phyloP scores from a whole-genome alignment of 2,888 invertebrate genomes.

The Heliothis peltigera region DNA sequence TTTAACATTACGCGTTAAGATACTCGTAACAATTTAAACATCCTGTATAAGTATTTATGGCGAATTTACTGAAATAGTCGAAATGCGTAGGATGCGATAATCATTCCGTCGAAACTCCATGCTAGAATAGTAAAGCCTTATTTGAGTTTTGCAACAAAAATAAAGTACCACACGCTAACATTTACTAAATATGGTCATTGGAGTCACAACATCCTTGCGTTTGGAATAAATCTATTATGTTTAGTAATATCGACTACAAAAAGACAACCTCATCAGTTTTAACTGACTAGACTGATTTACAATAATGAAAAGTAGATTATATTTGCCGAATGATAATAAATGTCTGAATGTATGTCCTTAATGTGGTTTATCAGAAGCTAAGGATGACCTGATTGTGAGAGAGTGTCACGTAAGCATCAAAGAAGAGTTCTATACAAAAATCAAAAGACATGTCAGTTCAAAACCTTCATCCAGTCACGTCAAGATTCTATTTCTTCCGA shows the following conservation, averaged over 20 bases:
- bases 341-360: too few species aligned
- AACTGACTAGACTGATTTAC: too few species aligned
- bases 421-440: background rate
- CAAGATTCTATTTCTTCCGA: background rate
- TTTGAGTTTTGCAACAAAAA: conserved; percentile 34
- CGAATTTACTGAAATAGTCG: conserved; percentile 10
- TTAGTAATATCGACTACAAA: background rate
- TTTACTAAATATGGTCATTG: conserved; percentile 34
- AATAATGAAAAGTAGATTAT: too few species aligned
- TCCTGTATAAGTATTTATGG: conserved; percentile 10
- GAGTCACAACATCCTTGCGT: conserved; percentile 19
- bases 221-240: conserved; percentile 4
- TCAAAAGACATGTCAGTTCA: background rate
- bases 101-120: conserved; percentile 15
- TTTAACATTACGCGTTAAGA: background rate
- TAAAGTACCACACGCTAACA: conserved; percentile 15
- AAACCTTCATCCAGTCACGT: background rate
- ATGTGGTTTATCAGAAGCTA: too few species aligned
- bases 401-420: too few species aligned
- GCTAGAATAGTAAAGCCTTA: conserved; percentile 25
- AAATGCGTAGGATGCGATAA: conserved; percentile 22
- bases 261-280: background rate
- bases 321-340: too few species aligned
- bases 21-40: background rate
- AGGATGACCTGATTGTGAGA: background rate